A percentile compares a stretch with the other conserved stretches of the same genome.
phyloP scores from a whole-genome alignment of 2,797 vertebrate genomes.

The Paramormyrops hopkinsi region DNA sequence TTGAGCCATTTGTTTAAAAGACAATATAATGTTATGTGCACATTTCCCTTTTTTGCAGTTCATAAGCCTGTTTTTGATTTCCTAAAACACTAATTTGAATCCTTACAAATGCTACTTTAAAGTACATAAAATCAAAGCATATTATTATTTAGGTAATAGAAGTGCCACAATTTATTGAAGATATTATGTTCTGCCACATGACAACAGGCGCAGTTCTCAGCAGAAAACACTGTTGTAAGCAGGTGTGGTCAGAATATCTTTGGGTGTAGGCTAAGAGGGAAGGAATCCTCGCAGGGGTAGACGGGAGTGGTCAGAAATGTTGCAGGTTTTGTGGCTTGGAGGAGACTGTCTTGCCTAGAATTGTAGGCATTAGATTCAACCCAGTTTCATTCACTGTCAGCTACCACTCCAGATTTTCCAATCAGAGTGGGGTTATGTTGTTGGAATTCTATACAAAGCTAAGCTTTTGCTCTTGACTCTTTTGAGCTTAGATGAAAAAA shows the following conservation, averaged over 20 bases:
- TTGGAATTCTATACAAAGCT: not conserved
- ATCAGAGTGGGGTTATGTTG: not conserved
- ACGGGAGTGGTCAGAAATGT: conserved; percentile 1
- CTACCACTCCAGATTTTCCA: conserved; percentile 1
- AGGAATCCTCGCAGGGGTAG: conserved; percentile 41
- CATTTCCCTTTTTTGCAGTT: not conserved
- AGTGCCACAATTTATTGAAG: conserved; percentile 1
- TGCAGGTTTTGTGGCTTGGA: not conserved
- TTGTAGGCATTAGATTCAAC: conserved; percentile 3
- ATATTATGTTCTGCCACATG: not conserved
- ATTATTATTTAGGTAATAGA: not conserved
- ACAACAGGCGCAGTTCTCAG: not conserved
- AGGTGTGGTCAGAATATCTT: not conserved
- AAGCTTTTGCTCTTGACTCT: not conserved
- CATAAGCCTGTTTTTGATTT: not conserved
- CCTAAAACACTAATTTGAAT: not conserved
- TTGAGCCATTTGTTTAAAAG: not conserved
- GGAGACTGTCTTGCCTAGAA: not conserved
- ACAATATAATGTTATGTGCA: not conserved
- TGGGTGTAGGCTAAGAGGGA: conserved; percentile 33
- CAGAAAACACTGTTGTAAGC: not conserved
- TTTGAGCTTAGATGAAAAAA: not conserved
- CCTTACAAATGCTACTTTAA: not conserved
- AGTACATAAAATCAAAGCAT: not conserved
- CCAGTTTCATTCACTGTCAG: conserved; percentile 8